These are phyloP conservation scores for Acromyrmex heyeri DNA, from an alignment of 1,140 invertebrate genomes.

Conservation along the genomic window DNA sequence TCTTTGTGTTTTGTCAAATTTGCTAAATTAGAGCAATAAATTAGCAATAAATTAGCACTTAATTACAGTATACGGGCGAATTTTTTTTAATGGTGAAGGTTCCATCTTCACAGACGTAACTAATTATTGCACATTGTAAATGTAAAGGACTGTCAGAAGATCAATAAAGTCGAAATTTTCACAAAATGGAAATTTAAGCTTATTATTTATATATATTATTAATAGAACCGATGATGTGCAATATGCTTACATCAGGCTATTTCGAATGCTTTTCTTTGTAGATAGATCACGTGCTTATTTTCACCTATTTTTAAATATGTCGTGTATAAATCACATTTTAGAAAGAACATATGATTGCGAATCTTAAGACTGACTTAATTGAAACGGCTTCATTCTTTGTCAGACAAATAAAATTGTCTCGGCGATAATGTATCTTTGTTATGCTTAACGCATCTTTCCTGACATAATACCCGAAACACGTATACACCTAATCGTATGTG, in stretches of 20 bases:
- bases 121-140: not conserved
- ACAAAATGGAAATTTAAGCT: not conserved
- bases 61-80: no score
- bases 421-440: slow-evolving; percentile 60
- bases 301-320: not conserved
- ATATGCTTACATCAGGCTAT: not conserved
- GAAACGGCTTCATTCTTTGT: slow-evolving; percentile 48
- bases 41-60: no score
- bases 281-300: slow-evolving; percentile 17
- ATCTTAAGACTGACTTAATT: slow-evolving; percentile 47
- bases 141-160: not conserved
- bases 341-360: slow-evolving; percentile 4
- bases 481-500: slow-evolving; percentile 12
- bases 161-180: not conserved
- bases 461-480: slow-evolving; percentile 49
- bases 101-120: no score
- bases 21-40: no score
- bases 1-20: no score
- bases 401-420: slow-evolving; percentile 41
- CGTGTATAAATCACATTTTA: slow-evolving; percentile 18
- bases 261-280: not conserved
- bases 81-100: no score
- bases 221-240: not conserved
- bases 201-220: not conserved
- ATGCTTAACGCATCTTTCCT: slow-evolving; percentile 26